Conservation (phyloP, 2,888 invertebrate species). For the Sipunculus nudus region DNA sequence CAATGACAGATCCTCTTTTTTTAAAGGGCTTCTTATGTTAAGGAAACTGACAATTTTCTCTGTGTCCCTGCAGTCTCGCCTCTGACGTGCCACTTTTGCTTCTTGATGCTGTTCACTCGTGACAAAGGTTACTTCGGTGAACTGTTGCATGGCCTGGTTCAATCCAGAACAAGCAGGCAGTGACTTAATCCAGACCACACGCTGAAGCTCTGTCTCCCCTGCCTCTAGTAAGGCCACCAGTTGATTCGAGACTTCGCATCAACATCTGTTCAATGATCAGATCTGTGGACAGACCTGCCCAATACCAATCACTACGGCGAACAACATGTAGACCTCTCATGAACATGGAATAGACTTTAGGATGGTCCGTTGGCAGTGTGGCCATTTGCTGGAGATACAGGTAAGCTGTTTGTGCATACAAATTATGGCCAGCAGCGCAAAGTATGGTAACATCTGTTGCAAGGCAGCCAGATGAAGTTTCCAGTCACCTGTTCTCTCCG, state of each 20-base stretch:
- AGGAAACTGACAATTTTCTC: constrained; percentile 19
- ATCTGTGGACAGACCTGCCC: constrained; percentile 5
- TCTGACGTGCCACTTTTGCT: constrained; percentile 2
- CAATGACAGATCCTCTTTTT: constrained; percentile 5
- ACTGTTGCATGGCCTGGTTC: constrained; percentile 20
- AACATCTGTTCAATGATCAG: constrained; percentile 1
- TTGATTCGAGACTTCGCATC: constrained; percentile 5
- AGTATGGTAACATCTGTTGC: not conserved
- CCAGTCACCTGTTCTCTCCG: constrained; percentile 8
- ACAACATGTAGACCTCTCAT: constrained; percentile 2
- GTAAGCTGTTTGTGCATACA: not conserved
- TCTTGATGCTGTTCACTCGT: constrained; percentile 22
- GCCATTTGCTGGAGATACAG: not conserved
- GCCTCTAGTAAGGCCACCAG: constrained; percentile 2
- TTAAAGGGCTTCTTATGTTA: constrained; percentile 33
- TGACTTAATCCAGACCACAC: constrained; percentile 23
- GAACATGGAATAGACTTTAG: constrained; percentile 18
- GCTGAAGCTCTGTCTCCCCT: constrained; percentile 10
- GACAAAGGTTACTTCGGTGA: not conserved
- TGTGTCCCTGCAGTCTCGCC: constrained; percentile 30
- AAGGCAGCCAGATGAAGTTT: not conserved
- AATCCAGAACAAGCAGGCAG: constrained; percentile 23
- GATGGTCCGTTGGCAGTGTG: constrained; percentile 15
- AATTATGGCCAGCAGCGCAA: not conserved
- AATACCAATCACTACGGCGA: not conserved